Percentiles rank a stretch among this genome's conserved stretches.
These are phyloP conservation scores for Cataglyphis cursor DNA, from an alignment of 2,888 invertebrate genomes.

Conservation along the genomic window DNA sequence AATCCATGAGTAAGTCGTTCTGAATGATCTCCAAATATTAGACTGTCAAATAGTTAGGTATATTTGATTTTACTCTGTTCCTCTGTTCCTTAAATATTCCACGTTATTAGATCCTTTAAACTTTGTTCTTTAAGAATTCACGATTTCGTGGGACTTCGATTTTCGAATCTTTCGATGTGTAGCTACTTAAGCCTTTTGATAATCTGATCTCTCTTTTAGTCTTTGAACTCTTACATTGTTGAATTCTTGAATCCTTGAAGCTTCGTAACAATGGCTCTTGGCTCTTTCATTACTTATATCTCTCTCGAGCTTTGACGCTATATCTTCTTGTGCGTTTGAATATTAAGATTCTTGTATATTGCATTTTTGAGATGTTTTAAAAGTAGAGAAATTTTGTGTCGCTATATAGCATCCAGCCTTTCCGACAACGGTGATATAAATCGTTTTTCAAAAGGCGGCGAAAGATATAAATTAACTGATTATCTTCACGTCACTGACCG, in stretches of 20 bases:
- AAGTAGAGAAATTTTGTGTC: slow-evolving; percentile 13
- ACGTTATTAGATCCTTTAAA: neutral
- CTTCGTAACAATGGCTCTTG: slow-evolving; percentile 5
- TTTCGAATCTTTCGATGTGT: slow-evolving; percentile 24
- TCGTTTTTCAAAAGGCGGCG: slow-evolving; percentile 26
- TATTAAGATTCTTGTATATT: slow-evolving; percentile 15
- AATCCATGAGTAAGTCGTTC: neutral
- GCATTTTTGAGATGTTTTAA: slow-evolving; percentile 12
- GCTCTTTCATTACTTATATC: slow-evolving; percentile 17
- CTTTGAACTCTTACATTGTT: slow-evolving; percentile 4
- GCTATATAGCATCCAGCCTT: neutral
- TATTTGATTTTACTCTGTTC: neutral
- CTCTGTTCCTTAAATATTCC: neutral
- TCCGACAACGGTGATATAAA: neutral
- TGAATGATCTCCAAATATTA: slow-evolving; percentile 4
- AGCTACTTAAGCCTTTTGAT: neutral
- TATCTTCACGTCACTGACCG: slow-evolving; percentile 41
- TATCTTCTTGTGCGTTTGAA: neutral
- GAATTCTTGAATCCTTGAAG: slow-evolving; percentile 23
- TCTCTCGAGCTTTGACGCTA: slow-evolving; percentile 14
- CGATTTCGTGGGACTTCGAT: slow-evolving; percentile 8
- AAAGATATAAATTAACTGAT: slow-evolving; percentile 63
- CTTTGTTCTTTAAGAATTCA: neutral
- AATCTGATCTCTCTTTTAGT: neutral
- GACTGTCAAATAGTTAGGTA: neutral